phyloP scores from a whole-genome alignment of 1,140 invertebrate genomes.

The Megathymus violae region DNA sequence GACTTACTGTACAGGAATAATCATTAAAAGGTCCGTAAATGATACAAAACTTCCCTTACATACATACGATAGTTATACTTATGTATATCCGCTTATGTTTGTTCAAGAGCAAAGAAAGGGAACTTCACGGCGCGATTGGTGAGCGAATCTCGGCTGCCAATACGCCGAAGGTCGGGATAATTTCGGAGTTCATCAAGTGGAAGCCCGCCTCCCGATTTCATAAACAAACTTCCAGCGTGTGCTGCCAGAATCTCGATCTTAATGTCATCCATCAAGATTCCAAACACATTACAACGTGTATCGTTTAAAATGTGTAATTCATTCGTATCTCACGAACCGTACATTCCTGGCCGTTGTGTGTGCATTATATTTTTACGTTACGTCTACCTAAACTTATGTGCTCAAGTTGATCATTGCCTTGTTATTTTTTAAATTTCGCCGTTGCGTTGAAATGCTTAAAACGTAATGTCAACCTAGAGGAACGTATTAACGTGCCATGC shows the following conservation, averaged over 20 bases:
- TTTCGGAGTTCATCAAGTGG: constrained; percentile 37
- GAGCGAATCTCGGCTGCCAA: constrained; percentile 31
- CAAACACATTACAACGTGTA: background rate
- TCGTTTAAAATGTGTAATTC: background rate
- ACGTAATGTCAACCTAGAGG: too few relatives aligned
- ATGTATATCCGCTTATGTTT: too few relatives aligned
- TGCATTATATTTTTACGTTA: constrained; percentile 5
- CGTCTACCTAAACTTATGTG: background rate
- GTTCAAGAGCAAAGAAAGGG: constrained; percentile 10
- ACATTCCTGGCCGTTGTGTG: constrained; percentile 12
- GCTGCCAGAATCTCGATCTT: constrained; percentile 2
- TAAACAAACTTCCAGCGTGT: constrained; percentile 1
- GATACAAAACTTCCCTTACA: too few relatives aligned
- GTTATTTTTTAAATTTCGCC: background rate
- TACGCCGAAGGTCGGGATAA: constrained; percentile 39
- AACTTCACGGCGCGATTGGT: constrained; percentile 1
- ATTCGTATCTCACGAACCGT: constrained; percentile 5
- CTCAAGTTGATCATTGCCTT: background rate
- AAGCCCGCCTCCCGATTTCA: constrained; percentile 13
- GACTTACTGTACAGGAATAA: too few relatives aligned
- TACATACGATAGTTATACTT: too few relatives aligned
- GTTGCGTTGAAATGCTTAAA: background rate
- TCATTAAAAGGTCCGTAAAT: too few relatives aligned
- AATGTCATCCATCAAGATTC: background rate
- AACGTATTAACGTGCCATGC: too few relatives aligned